phyloP scores from a whole-genome alignment of 2,888 invertebrate genomes.

The Cetonia aurata region DNA sequence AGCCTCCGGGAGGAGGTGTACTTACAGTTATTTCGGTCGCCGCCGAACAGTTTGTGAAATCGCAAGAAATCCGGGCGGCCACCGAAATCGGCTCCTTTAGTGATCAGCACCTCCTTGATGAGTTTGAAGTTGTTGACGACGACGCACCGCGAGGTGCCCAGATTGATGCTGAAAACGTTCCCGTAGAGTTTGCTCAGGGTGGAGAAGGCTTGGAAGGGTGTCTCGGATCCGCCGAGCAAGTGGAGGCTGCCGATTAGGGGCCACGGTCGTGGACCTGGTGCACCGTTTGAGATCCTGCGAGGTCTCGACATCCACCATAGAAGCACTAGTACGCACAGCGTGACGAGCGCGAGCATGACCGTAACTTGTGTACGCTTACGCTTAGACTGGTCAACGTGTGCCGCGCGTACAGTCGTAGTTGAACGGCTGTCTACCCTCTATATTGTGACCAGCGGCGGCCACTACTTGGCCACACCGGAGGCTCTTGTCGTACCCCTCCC shows the following conservation, averaged over 20 bases:
- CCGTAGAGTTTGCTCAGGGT: constrained; percentile 78
- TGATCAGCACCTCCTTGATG: constrained; percentile 82
- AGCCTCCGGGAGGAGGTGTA: constrained; percentile 56
- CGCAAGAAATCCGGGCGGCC: constrained; percentile 86
- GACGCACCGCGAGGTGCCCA: constrained; percentile 78
- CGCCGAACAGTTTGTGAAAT: constrained; percentile 86
- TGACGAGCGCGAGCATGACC: constrained; percentile 64
- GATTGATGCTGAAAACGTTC: constrained; percentile 77
- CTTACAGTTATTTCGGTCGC: constrained; percentile 90
- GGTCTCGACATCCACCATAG: constrained; percentile 58
- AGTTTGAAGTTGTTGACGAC: constrained; percentile 80
- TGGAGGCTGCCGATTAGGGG: constrained; percentile 81
- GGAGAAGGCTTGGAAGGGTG: constrained; percentile 81
- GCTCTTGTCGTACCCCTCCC: constrained; percentile 58
- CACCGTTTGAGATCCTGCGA: constrained; percentile 58
- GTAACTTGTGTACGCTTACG: constrained; percentile 57
- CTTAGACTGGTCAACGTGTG: constrained; percentile 61
- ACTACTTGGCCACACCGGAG: constrained; percentile 52
- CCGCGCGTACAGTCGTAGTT: constrained; percentile 49
- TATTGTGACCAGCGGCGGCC: constrained; percentile 53
- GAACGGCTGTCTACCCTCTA: constrained; percentile 64
- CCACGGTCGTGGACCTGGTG: constrained; percentile 77
- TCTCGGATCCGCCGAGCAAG: constrained; percentile 73
- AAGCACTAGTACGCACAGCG: constrained; percentile 62
- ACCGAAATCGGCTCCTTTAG: constrained; percentile 85